A percentile compares a stretch with the other conserved stretches of the same genome.
Conservation (phyloP, 2,797 vertebrate genomes). For the Poecilia velifera region DNA sequence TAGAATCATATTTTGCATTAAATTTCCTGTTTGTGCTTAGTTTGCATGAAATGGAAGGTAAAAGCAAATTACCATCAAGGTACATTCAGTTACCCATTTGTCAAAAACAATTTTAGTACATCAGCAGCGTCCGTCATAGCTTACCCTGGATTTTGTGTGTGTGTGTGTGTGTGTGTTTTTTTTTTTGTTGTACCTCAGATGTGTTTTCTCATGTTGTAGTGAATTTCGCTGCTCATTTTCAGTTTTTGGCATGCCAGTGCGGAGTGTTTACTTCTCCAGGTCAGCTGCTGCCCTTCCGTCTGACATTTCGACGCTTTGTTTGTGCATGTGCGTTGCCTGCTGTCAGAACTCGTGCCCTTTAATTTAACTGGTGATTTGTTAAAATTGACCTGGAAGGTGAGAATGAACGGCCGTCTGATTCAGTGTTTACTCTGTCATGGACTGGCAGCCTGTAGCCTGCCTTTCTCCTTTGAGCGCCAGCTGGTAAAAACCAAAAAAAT, state of each 20-base stretch:
- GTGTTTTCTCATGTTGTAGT: neutral
- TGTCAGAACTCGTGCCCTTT: neutral
- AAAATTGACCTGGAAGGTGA: neutral
- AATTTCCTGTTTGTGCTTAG: neutral
- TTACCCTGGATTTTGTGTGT: neutral
- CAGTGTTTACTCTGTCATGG: neutral
- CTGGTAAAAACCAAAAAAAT: neutral
- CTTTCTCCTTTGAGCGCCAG: neutral
- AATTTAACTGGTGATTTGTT: neutral
- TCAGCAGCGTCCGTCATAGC: neutral
- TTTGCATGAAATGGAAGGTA: neutral
- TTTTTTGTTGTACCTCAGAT: neutral
- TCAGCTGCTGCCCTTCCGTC: neutral
- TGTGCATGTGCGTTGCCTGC: neutral
- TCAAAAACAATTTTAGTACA: neutral
- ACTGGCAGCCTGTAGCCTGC: neutral
- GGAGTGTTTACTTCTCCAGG: slow-evolving; percentile 1
- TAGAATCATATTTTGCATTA: neutral
- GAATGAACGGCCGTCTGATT: neutral
- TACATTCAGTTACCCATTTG: neutral
- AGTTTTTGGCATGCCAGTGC: too few species aligned
- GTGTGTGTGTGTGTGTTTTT: too few species aligned
- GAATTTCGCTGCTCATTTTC: neutral
- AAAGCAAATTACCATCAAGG: neutral
- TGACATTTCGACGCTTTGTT: neutral